Base-by-base conservation (phyloP, 2,888 invertebrate species). In the Lepetodrilus schrolli region DNA sequence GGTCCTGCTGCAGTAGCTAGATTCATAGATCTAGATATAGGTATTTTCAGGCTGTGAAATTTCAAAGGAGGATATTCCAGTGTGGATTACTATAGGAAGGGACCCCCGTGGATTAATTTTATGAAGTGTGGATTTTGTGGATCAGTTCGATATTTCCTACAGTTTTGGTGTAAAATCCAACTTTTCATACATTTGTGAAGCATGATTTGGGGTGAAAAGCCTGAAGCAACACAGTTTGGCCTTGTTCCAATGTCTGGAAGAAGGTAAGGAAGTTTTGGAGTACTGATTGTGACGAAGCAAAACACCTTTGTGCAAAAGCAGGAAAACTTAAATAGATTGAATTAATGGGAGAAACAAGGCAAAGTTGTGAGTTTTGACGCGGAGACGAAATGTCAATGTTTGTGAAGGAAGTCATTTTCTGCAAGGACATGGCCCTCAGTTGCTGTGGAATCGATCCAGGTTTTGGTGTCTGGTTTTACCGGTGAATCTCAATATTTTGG, bases 1-100 rank as follows among this genome's bases (percentile, higher is more conserved):
- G 30, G 34, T 58, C n/a, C n/a, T n/a, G n/a, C n/a, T n/a, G n/a
- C n/a, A n/a, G n/a, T n/a, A n/a, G n/a, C n/a, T n/a, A n/a, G n/a
- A n/a, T n/a, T n/a, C n/a, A n/a, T 43, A 43, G 43, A 43, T 43
- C 13, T 43, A 43, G 43, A 43, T 58, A 17, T 48, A 58, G 58
- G 34, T n/a, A 26, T 30, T 58, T 58, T 58, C 58, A 58, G 58
- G 58, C 34, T 13, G 58, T 58, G 58, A 30, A 26, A 26, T 58
- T 58, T n/a, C 30, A 23, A 58, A 30, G 58, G 58, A 58, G 58
- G 26, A 58, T 30, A 58, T 58, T 58, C 26, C 17, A n/a, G 30
- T 30, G 58, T 58, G 58, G 58, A 58, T 23, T 58, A 30, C 34
- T 30, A 58, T 58, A 10, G 17, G 43, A 43, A 43, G 13, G 43